Evolutionary conservation across 2,888 invertebrate genomes (phyloP), one percentile per base, ranked within the genome.

Genomic region (Ptilodon capucinus): DNA sequence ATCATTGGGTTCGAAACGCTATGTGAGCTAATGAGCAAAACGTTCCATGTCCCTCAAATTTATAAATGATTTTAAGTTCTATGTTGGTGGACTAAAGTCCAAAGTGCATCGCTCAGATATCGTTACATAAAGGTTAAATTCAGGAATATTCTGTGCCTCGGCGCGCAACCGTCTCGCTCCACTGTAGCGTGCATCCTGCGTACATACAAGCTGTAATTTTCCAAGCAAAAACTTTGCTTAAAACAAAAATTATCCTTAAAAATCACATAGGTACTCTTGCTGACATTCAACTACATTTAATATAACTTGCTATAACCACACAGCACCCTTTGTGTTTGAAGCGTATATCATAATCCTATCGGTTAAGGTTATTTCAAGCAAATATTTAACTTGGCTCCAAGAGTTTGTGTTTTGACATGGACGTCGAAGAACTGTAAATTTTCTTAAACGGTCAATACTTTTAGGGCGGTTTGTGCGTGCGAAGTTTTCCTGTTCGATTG

Each of bases 121-220:
- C 42, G 50, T 49, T 58, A 65, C 61, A 53, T 49, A 58, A 48
- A 59, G 52, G 59, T 53, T 63, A 45, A 51, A 55, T 67, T 74
- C 68, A 61, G 60, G 71, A 76, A 76, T 71, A 76, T 83, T 83
- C 81, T 74, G 74, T 61, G 76, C 84, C 71, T 54, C 81, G 75
- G 81, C 76, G 85, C 90, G 82, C 85, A 84, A 84, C 89, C 81
- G 91, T 88, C 81, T 83, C 88, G 91, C 88, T 90, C 84, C 86
- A 86, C 75, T 85, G 89, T 88, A 66, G 79, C 88, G 90, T 84
- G 79, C 81, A 90, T 91, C 90, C 90, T 89, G 88, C 77, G 79
- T 69, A n/a, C 69, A 67, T 69, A 78, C 78, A 79, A 76, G 79
- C 73, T 80, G 66, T 79, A 79, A 79, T 83, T 86, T 85, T 83